phyloP scores from a whole-genome alignment of 2,888 invertebrate species.

The Patella depressa region DNA sequence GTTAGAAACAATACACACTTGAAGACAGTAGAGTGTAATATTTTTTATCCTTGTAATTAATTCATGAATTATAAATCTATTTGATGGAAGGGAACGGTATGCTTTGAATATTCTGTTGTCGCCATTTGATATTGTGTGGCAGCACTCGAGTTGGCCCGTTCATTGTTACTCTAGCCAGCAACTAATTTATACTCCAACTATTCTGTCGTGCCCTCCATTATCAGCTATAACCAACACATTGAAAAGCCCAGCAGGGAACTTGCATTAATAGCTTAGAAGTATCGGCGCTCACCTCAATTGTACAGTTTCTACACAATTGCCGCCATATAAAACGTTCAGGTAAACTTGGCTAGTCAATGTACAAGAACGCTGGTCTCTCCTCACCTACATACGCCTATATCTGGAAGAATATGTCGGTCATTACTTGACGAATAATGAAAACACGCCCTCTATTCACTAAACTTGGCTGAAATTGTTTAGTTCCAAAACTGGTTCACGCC shows the following conservation, averaged over 20 bases:
- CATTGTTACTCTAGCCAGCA: constrained; percentile 6
- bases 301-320: too few species aligned
- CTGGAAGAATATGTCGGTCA: too few species aligned
- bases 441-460: too few species aligned
- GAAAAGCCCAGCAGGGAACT: background rate
- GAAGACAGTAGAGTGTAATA: background rate
- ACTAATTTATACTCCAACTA: background rate
- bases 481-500: too few species aligned
- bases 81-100: background rate
- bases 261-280: background rate
- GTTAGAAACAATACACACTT: background rate
- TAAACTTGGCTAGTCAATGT: too few species aligned
- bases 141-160: background rate
- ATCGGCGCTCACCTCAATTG: background rate
- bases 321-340: too few species aligned
- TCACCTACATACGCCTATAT: too few species aligned
- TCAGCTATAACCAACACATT: background rate
- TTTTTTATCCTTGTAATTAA: background rate
- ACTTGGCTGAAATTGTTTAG: too few species aligned
- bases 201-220: background rate
- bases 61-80: background rate
- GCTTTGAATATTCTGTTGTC: background rate
- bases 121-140: background rate
- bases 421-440: too few species aligned
- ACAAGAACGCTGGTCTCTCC: too few species aligned